Evolutionary conservation across 2,888 invertebrate species (phyloP), one percentile per base, ranked within the genome.

Genomic region (Erannis defoliaria): DNA sequence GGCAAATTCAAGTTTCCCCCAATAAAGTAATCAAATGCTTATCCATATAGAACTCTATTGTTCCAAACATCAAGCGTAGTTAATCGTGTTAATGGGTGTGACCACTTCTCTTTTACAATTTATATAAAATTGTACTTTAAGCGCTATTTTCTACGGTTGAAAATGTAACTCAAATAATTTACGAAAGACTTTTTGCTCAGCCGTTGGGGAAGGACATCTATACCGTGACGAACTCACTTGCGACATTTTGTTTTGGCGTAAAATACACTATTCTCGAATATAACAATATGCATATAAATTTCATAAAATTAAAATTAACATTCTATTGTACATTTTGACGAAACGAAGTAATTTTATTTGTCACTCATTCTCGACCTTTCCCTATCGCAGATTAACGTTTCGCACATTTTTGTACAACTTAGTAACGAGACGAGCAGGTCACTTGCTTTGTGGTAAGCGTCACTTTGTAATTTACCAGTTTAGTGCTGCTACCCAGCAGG

Each of bases 41-140:
- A 72, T 66, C 70, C 72, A 69, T 65, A 70, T 68, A 74, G 73
- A 81, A 79, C 77, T 73, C 73, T 68, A 76, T 73, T 76, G 76
- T 81, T 84, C 73, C 74, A 72, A 79, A 77, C 76, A 77, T 64
- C 81, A 78, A 86, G 85, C 88, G 81, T 88, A 71, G 83, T 84
- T 84, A 88, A 88, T 84, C 82, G 70, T 74, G 74, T 76, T 86
- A 88, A 88, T 82, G 68, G 77, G 75, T 83, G 81, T 82, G 85
- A 83, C 84, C 73, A 67, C 59, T 67, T 62, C 49, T 54, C 49
- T 61, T 68, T 59, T 68, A 62, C 29, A 33, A 42, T 31, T 42
- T 43, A 19, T n/a, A 29, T 48, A 21, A 82, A 70, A 68, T 38
- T 77, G 14, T 21, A 66, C 73, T 73, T 74, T 82, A 55, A 40